A percentile compares a stretch with the other conserved stretches of the same genome.
Evolutionary conservation across 2,113 vertebrate species (phyloP).

Genomic region (Hystrix cristata): DNA sequence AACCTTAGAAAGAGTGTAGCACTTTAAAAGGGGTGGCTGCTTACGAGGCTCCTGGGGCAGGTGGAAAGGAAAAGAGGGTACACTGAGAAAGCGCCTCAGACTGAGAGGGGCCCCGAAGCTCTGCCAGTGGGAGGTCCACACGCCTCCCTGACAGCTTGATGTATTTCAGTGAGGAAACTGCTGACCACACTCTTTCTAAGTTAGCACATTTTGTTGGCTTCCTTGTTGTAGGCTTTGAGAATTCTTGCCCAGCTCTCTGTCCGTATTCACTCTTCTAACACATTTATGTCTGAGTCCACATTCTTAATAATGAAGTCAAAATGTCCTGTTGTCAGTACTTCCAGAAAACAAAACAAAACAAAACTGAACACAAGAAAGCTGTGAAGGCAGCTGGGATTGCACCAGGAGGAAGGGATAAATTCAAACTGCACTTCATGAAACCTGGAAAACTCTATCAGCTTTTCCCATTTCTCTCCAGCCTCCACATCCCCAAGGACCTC

Average conservation of each 20-base stretch:
- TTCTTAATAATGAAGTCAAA: conserved; percentile 65
- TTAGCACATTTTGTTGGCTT: conserved; percentile 41
- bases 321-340: neutral
- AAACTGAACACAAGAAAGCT: neutral
- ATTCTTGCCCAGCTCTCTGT: neutral
- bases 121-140: neutral
- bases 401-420: neutral
- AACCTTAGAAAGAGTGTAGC: neutral
- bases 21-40: neutral
- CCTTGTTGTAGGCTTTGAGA: neutral
- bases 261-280: conserved; percentile 20
- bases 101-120: neutral
- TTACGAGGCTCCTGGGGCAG: neutral
- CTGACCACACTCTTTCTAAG: conserved; percentile 58
- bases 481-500: conserved; percentile 34
- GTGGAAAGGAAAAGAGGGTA: neutral
- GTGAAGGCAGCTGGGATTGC: conserved; percentile 21
- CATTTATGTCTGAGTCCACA: neutral
- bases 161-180: conserved; percentile 63
- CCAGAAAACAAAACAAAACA: neutral
- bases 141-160: conserved; percentile 60
- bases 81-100: neutral
- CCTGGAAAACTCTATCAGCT: conserved; percentile 43
- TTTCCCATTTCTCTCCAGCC: conserved; percentile 47
- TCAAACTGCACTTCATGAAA: neutral